A percentile compares a stretch with the other conserved stretches of the same genome.
phyloP scores from a whole-genome alignment of 1,140 invertebrate species.

The Pogonognathellus flavescens region DNA sequence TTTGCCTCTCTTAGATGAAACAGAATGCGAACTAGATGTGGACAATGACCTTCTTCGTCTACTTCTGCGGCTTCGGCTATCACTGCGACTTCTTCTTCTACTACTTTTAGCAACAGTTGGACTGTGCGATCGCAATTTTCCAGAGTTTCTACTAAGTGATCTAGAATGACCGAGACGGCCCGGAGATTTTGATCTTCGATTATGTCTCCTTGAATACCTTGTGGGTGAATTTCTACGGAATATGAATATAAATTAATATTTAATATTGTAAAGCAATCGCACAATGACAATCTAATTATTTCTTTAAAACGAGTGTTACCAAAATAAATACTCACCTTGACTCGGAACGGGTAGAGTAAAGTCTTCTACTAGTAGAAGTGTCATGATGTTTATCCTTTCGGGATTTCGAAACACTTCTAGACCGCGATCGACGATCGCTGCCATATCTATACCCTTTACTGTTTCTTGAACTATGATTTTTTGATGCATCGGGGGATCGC shows the following conservation, averaged over 20 bases:
- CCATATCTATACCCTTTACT: conserved; percentile 6
- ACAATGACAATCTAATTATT: too few species aligned
- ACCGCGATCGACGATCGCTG: not conserved
- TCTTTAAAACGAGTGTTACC: too few species aligned
- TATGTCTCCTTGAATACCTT: not conserved
- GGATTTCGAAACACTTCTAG: conserved; percentile 27
- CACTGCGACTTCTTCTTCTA: conserved; percentile 69
- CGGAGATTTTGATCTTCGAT: conserved; percentile 11
- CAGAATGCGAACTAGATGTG: conserved; percentile 69
- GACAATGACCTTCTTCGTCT: conserved; percentile 43
- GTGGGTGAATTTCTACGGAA: not conserved
- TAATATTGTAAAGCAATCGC: too few species aligned
- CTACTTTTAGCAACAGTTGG: conserved; percentile 68
- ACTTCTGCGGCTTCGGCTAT: conserved; percentile 67
- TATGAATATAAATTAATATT: too few species aligned
- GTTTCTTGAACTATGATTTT: conserved; percentile 19
- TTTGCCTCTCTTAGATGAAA: conserved; percentile 62
- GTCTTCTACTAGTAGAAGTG: not conserved
- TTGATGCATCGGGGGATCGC: not conserved
- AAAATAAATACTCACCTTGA: conserved; percentile 55
- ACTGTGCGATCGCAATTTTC: conserved; percentile 70
- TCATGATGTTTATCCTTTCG: conserved; percentile 1
- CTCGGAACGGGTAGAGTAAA: conserved; percentile 67
- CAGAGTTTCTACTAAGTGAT: not conserved
- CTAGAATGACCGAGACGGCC: not conserved